Evolutionary conservation across 2,888 invertebrate species (phyloP).

Genomic region (Synanthedon andrenaeformis): DNA sequence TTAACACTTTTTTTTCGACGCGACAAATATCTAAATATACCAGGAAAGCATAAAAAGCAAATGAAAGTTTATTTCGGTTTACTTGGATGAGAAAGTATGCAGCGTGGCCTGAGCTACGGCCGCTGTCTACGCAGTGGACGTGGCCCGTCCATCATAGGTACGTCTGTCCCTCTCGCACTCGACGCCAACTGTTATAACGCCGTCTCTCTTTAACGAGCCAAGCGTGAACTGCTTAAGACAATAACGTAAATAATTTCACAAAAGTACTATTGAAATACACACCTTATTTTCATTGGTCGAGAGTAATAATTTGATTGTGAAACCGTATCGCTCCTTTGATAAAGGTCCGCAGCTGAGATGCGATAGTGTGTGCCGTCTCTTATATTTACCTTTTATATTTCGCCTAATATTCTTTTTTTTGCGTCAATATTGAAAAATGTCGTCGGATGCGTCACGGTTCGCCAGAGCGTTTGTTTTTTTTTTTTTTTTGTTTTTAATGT

Average conservation of each 20-base stretch:
- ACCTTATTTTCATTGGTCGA: slow-evolving; percentile 19
- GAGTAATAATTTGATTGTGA: slow-evolving; percentile 2
- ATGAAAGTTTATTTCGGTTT: slow-evolving; percentile 56
- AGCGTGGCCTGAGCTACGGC: slow-evolving; percentile 53
- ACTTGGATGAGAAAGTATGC: slow-evolving; percentile 63
- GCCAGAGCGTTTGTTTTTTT: slow-evolving; percentile 27
- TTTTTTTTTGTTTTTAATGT: slow-evolving; percentile 27
- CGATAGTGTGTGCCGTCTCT: slow-evolving; percentile 13
- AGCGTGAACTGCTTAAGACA: slow-evolving; percentile 54
- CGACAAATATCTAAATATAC: slow-evolving; percentile 59
- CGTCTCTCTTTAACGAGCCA: slow-evolving; percentile 19
- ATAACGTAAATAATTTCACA: slow-evolving; percentile 48
- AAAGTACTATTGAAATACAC: slow-evolving; percentile 25
- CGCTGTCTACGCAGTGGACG: slow-evolving; percentile 47
- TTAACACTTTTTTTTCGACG: slow-evolving; percentile 61
- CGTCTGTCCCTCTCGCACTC: slow-evolving; percentile 29
- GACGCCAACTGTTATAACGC: background rate
- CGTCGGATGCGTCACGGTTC: slow-evolving; percentile 45
- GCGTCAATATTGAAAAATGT: slow-evolving; percentile 54
- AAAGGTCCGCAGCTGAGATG: slow-evolving; percentile 12
- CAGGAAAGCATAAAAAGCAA: slow-evolving; percentile 54
- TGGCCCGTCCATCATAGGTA: slow-evolving; percentile 53
- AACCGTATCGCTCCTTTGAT: slow-evolving; percentile 16
- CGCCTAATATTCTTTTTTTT: slow-evolving; percentile 7
- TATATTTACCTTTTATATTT: slow-evolving; percentile 8